Evolutionary conservation across 2,797 vertebrate genomes (phyloP).

Genomic region (Neostethus bicornis): DNA sequence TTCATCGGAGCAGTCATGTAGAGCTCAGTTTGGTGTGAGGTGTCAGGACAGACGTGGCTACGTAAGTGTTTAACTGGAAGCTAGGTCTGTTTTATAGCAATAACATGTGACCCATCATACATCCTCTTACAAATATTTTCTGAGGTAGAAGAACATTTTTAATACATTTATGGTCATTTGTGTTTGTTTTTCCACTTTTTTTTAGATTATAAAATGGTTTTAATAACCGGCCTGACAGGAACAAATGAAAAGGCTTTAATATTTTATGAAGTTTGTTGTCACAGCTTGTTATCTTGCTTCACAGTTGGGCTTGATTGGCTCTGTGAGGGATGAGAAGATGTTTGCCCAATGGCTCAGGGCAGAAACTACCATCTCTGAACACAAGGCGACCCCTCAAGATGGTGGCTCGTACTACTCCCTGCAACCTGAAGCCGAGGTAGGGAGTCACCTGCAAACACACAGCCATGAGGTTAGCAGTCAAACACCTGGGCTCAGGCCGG

Average conservation of each 20-base stretch:
- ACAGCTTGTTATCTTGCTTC: conserved; percentile 19
- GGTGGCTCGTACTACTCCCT: conserved; percentile 77
- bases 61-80: too few species aligned
- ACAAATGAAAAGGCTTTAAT: neutral
- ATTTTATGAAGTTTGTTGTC: conserved; percentile 12
- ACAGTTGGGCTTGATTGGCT: conserved; percentile 40
- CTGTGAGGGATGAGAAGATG: conserved; percentile 69
- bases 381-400: conserved; percentile 80
- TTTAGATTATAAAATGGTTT: too few species aligned
- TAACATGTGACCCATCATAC: too few species aligned
- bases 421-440: conserved; percentile 79
- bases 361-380: conserved; percentile 80
- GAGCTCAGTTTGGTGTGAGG: too few species aligned
- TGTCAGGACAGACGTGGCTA: too few species aligned
- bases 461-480: neutral
- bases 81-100: too few species aligned
- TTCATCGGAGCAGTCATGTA: too few species aligned
- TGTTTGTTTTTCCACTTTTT: too few species aligned
- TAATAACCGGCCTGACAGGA: too few species aligned
- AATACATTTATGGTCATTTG: too few species aligned
- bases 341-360: conserved; percentile 76
- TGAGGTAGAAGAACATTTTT: too few species aligned
- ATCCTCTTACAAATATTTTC: too few species aligned
- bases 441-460: conserved; percentile 78
- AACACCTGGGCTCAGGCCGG: neutral